phyloP scores from a whole-genome alignment of 35 echinoderm and acorn worm species.

The Ophioderma brevispina region DNA sequence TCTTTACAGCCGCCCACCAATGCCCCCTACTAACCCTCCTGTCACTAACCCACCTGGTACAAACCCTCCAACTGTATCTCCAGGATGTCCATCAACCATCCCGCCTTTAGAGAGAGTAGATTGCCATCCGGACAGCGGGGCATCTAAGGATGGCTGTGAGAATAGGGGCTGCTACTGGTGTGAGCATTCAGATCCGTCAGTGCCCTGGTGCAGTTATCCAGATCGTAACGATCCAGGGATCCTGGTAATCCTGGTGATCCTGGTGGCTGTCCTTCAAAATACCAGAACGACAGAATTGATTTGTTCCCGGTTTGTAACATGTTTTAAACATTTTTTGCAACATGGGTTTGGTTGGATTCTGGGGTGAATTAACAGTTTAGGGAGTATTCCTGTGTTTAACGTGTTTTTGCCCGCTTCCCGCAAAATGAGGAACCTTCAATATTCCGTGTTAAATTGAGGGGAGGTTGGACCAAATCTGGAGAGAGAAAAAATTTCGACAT shows the following conservation, averaged over 20 bases:
- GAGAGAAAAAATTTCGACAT: too few species aligned
- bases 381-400: too few species aligned
- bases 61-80: background rate
- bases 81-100: slow-evolving; percentile 51
- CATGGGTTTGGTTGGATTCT: too few species aligned
- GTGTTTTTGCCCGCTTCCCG: too few species aligned
- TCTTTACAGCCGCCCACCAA: too few species aligned
- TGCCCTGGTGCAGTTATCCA: slow-evolving; percentile 85
- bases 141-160: slow-evolving; percentile 31
- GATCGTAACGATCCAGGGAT: background rate
- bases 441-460: too few species aligned
- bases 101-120: slow-evolving; percentile 47
- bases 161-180: slow-evolving; percentile 72
- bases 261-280: slow-evolving; percentile 53
- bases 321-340: too few species aligned
- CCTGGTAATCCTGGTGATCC: background rate
- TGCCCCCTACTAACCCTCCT: too few species aligned
- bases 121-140: slow-evolving; percentile 54
- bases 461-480: too few species aligned
- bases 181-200: slow-evolving; percentile 25
- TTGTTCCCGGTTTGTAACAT: slow-evolving; percentile 74
- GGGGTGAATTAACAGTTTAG: too few species aligned
- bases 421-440: too few species aligned
- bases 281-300: slow-evolving; percentile 55
- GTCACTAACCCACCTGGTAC: background rate